Conservation (phyloP, 2,113 vertebrate species). For the Chauna torquata region DNA sequence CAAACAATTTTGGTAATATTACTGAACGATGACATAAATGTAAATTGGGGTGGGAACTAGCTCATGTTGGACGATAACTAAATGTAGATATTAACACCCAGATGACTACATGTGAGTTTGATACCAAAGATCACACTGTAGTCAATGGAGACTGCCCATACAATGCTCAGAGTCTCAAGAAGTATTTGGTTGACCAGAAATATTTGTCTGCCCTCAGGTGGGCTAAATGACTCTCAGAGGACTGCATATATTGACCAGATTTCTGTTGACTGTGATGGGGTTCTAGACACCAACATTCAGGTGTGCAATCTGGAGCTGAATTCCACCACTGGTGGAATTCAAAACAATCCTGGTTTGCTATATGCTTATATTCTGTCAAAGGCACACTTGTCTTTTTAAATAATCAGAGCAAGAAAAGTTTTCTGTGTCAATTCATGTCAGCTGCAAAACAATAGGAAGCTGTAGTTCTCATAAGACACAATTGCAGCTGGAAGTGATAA, state of each 20-base stretch:
- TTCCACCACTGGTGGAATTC: background rate
- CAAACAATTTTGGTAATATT: background rate
- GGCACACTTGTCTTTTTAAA: background rate
- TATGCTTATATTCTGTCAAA: background rate
- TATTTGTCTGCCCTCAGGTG: background rate
- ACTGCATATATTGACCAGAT: fast-evolving
- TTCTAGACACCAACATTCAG: background rate
- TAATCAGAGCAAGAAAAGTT: background rate
- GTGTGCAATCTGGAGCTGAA: background rate
- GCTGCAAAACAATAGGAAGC: background rate
- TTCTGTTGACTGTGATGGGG: background rate
- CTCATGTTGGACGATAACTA: background rate
- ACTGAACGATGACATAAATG: background rate
- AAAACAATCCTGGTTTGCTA: background rate
- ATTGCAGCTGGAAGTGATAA: background rate
- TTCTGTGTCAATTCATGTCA: background rate
- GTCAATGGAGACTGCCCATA: background rate
- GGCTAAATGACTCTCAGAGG: background rate
- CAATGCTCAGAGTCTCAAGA: background rate
- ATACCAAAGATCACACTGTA: background rate
- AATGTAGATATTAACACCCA: background rate
- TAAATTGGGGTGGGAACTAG: background rate
- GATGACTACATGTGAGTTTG: background rate
- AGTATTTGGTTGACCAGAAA: too few species aligned
- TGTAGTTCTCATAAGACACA: background rate